Conservation (phyloP, 1,140 invertebrate species). For the Drosophila bocki region DNA sequence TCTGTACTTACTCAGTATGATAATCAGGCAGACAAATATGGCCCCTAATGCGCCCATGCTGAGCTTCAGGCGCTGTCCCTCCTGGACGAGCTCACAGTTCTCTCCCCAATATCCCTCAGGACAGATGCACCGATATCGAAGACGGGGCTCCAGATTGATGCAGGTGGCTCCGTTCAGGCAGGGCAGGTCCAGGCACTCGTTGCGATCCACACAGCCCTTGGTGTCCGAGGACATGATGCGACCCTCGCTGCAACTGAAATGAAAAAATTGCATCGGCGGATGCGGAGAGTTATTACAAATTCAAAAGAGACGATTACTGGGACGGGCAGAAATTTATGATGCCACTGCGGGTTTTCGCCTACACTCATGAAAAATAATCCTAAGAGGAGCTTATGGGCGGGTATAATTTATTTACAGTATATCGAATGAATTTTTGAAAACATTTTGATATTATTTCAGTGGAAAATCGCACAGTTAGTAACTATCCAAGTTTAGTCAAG, state of each 20-base stretch:
- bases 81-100: slow-evolving; percentile 88
- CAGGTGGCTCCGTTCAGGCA: slow-evolving; percentile 88
- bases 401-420: neutral
- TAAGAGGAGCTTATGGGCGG: neutral
- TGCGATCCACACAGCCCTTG: slow-evolving; percentile 87
- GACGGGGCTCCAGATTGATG: slow-evolving; percentile 86
- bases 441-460: neutral
- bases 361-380: neutral
- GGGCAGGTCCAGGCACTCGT: slow-evolving; percentile 88
- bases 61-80: slow-evolving; percentile 87
- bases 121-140: slow-evolving; percentile 87
- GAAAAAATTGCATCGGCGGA: neutral
- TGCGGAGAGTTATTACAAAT: slow-evolving; percentile 26
- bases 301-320: slow-evolving; percentile 29
- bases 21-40: slow-evolving; percentile 88
- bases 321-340: slow-evolving; percentile 10
- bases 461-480: neutral
- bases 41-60: slow-evolving; percentile 88
- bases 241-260: slow-evolving; percentile 87
- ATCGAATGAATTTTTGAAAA: neutral
- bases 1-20: slow-evolving; percentile 87
- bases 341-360: neutral
- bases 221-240: slow-evolving; percentile 87
- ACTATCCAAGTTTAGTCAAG: neutral
- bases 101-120: slow-evolving; percentile 88